phyloP scores from a whole-genome alignment of 2,888 invertebrate species.

The Andricus curvator region DNA sequence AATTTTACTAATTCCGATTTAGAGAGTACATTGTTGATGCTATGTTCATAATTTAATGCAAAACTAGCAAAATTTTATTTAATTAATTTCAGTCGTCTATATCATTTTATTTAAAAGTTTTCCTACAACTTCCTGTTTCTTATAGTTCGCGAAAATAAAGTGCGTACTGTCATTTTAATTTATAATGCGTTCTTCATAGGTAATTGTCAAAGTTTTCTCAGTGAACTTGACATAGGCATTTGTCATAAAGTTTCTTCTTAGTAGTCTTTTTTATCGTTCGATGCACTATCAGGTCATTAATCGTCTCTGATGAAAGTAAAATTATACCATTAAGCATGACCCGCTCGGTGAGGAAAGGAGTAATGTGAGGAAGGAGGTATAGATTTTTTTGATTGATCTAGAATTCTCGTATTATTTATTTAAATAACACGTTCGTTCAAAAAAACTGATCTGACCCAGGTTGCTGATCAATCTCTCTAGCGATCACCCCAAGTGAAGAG shows the following conservation, averaged over 20 bases:
- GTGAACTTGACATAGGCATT: slow-evolving; percentile 46
- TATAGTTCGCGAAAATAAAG: neutral
- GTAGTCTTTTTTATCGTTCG: slow-evolving; percentile 10
- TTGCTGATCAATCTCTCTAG: too few species aligned
- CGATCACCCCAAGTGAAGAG: too few species aligned
- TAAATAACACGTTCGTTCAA: too few species aligned
- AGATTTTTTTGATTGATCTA: too few species aligned
- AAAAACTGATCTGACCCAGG: too few species aligned
- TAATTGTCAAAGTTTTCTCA: neutral
- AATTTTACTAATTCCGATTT: too few species aligned
- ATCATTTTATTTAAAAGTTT: neutral
- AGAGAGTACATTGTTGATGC: too few species aligned
- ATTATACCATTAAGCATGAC: too few species aligned
- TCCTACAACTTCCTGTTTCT: neutral
- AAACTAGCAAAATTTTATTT: neutral
- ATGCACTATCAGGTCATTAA: neutral
- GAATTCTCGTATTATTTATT: too few species aligned
- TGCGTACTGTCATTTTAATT: neutral
- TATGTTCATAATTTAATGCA: neutral
- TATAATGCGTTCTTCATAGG: neutral
- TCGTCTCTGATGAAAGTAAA: too few species aligned
- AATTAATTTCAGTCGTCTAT: neutral
- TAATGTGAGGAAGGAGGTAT: too few species aligned
- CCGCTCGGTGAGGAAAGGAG: too few species aligned
- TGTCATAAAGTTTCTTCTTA: slow-evolving; percentile 42